Percentiles rank a stretch among this genome's conserved stretches.
phyloP scores from a whole-genome alignment of 2,113 vertebrate genomes.

The Delphinus delphis region DNA sequence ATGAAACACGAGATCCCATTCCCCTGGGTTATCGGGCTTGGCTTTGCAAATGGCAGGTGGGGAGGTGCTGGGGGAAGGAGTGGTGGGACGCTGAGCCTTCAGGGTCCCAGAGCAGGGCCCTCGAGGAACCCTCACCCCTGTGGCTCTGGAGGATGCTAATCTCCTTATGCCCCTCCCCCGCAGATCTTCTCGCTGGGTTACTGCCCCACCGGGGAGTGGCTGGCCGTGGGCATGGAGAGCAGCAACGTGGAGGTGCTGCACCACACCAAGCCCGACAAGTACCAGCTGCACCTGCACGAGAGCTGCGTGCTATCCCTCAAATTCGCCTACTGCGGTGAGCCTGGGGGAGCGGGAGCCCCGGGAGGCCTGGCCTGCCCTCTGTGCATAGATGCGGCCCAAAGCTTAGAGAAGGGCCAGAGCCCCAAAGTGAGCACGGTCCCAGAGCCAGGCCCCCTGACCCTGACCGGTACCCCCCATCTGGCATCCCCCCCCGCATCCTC shows the following conservation, averaged over 20 bases:
- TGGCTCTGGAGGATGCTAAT: neutral
- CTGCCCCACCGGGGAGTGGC: slow-evolving; percentile 97
- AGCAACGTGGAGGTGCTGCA: slow-evolving; percentile 98
- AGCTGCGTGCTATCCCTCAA: slow-evolving; percentile 98
- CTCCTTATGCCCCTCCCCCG: rapidly evolving
- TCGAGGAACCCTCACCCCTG: rapidly evolving
- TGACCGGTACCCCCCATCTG: rapidly evolving
- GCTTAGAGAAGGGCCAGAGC: neutral
- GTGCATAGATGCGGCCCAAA: rapidly evolving
- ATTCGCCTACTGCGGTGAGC: slow-evolving; percentile 96
- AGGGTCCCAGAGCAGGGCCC: neutral
- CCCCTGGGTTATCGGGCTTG: neutral
- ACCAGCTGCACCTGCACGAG: slow-evolving; percentile 98
- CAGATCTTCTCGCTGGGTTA: slow-evolving; percentile 98
- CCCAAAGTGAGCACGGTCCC: neutral
- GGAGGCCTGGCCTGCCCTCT: neutral
- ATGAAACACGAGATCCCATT: neutral
- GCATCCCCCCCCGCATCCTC: no score
- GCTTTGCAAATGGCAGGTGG: neutral
- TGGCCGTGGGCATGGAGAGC: slow-evolving; percentile 98
- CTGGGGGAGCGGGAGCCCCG: neutral
- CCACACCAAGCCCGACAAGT: slow-evolving; percentile 97
- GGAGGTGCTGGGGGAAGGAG: no score
- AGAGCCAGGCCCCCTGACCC: neutral
- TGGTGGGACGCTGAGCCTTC: no score